Evolutionary conservation across 2,888 invertebrate genomes (phyloP).

Genomic region (Ephialtes manifestator): DNA sequence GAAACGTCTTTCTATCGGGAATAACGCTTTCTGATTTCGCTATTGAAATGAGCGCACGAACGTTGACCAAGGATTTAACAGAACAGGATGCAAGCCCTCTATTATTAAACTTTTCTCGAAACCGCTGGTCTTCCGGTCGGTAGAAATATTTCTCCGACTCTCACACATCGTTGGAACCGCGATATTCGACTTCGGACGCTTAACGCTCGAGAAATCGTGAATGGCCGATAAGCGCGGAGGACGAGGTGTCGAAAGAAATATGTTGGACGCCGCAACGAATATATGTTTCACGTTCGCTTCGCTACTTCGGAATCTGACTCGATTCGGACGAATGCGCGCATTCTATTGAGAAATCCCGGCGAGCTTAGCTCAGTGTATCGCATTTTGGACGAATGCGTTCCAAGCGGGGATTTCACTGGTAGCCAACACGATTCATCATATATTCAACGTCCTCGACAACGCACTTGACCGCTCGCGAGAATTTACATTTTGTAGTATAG

Average conservation of each 20-base stretch:
- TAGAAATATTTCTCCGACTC: conserved; percentile 3
- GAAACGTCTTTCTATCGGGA: background rate
- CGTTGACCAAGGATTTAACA: background rate
- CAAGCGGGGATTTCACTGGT: background rate
- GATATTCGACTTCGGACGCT: conserved; percentile 13
- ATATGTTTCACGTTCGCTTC: conserved; percentile 40
- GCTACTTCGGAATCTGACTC: conserved; percentile 23
- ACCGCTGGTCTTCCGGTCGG: conserved; percentile 13
- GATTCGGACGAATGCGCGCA: conserved; percentile 44
- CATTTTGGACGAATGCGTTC: conserved; percentile 50
- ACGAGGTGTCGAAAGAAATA: background rate
- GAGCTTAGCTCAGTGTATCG: conserved; percentile 8
- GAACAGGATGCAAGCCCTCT: background rate
- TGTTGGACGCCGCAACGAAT: background rate
- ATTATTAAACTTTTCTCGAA: conserved; percentile 21
- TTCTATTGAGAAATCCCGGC: conserved; percentile 48
- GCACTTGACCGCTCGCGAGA: conserved; percentile 18
- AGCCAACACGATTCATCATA: conserved; percentile 10
- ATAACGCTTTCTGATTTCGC: too few relatives aligned
- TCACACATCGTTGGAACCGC: conserved; percentile 10
- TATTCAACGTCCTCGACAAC: background rate
- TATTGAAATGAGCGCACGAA: background rate
- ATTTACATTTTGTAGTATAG: background rate
- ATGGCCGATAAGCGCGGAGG: background rate
- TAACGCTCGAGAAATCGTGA: conserved; percentile 13